Conservation (phyloP, 2,113 vertebrate genomes). For the Eulemur rufifrons region DNA sequence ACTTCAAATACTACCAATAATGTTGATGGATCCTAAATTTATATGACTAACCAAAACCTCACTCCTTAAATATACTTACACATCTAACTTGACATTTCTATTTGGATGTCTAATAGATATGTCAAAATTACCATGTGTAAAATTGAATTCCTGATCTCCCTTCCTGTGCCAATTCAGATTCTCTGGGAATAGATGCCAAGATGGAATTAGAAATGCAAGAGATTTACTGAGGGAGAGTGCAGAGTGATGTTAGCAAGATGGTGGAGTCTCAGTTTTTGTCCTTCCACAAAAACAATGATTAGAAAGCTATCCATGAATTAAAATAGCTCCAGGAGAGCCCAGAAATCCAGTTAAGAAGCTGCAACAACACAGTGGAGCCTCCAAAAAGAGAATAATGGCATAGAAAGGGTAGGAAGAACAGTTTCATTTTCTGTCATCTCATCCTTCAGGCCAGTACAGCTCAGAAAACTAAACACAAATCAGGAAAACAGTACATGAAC, state of each 20-base stretch:
- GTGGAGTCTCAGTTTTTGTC: not conserved
- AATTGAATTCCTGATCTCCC: not conserved
- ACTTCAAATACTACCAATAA: not conserved
- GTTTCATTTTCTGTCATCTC: not conserved
- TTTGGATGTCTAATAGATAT: not conserved
- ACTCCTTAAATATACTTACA: not conserved
- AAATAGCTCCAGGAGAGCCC: not conserved
- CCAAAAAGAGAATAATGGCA: not conserved
- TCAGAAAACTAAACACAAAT: not conserved
- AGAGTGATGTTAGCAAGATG: not conserved
- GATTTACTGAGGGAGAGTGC: not conserved
- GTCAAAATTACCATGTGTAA: not conserved
- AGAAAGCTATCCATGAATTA: not conserved
- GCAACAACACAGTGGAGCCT: not conserved
- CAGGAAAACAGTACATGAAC: not conserved
- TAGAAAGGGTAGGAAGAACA: not conserved
- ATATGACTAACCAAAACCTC: not conserved
- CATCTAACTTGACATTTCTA: not conserved
- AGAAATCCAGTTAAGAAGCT: not conserved
- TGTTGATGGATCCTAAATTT: not conserved
- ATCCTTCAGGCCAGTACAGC: not conserved
- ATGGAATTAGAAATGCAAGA: not conserved
- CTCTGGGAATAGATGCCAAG: not conserved
- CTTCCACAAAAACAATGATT: not conserved
- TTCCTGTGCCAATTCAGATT: not conserved